These are phyloP conservation scores for Spialia ferax DNA, from an alignment of 2,888 invertebrate genomes.

Conservation along the genomic window DNA sequence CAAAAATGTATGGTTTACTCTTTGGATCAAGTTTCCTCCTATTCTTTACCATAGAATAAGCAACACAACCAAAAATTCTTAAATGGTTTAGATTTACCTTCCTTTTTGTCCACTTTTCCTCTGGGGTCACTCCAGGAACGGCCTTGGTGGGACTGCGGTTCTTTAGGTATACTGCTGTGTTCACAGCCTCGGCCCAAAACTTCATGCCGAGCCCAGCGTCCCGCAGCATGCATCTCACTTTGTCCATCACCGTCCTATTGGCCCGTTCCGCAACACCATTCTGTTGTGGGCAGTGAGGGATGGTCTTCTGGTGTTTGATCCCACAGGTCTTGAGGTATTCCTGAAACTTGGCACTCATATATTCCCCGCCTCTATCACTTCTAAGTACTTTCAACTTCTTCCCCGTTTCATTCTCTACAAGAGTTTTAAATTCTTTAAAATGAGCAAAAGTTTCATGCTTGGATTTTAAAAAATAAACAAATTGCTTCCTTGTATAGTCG, in stretches of 20 bases:
- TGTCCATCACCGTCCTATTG: neutral
- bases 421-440: neutral
- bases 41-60: neutral
- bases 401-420: neutral
- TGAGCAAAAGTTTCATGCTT: neutral
- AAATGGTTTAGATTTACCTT: neutral
- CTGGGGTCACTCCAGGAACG: neutral
- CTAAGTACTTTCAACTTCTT: neutral
- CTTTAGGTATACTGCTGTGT: neutral
- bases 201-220: neutral
- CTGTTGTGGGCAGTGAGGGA: neutral
- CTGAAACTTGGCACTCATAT: neutral
- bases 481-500: neutral
- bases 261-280: neutral
- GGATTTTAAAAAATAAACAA: neutral
- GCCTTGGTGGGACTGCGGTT: neutral
- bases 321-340: neutral
- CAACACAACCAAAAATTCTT: neutral
- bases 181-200: neutral
- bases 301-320: conserved; percentile 2
- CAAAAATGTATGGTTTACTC: neutral
- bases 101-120: neutral
- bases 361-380: neutral
- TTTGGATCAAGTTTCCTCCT: neutral
- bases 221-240: neutral